Evolutionary conservation across 2,888 invertebrate species (phyloP), one percentile per base, ranked within the genome.

Genomic region (Phalera bucephala): DNA sequence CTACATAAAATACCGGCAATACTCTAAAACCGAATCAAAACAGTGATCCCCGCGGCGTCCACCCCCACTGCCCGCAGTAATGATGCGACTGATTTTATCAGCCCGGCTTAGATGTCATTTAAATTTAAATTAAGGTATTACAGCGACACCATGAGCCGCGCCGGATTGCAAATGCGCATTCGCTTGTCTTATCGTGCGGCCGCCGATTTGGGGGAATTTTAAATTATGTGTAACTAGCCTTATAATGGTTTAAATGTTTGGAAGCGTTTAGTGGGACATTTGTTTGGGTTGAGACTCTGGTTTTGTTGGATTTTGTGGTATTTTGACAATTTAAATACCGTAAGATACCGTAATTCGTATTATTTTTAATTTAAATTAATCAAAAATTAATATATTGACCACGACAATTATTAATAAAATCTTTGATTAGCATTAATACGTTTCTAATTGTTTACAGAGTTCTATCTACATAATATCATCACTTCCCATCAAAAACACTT

Each of bases 61-160:
- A 38, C 42, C 34, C 20, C 40, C 41, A 9, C 37, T 23, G 21
- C 14, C 15, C 32, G 20, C 35, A 52, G 60, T 66, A 71, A 72
- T 67, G 72, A 72, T 73, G 65, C 67, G 64, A 44, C 60, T 62
- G 76, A 74, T 75, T 58, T 57, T 71, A 79, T 77, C 81, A 61
- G 51, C 37, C 47, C 46, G 43, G 80, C 78, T 86, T 84, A 81
- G 73, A 66, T 80, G 84, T 81, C 79, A 86, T 88, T 88, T 88
- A 88, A 88, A 88, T 88, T 88, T 88, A 87, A 88, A 88, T 88
- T 78, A 80, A 81, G 86, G 87, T 75, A 83, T 88, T 86, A 85
- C 66, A 60, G 40, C 46, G 65, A 59, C 68, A 75, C 71, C 72
- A 65, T 60, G 72, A 65, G 64, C 64, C 62, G 60, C 48, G 57